These are phyloP conservation scores for Colletes collaris DNA, from an alignment of 2,888 invertebrate species.

Conservation along the genomic window DNA sequence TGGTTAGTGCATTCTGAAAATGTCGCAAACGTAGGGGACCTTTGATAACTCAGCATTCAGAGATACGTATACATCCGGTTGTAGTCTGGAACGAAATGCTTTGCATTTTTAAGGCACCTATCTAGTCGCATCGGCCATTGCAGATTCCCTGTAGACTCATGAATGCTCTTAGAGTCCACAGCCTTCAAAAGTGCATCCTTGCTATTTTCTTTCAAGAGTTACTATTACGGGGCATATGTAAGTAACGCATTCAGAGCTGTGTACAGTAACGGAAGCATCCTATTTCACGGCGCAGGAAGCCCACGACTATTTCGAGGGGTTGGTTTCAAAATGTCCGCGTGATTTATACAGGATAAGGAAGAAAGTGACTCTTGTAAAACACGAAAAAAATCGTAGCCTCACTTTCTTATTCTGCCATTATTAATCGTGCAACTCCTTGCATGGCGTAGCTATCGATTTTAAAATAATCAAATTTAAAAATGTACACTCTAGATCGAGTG, in stretches of 20 bases:
- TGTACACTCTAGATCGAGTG: too few species aligned
- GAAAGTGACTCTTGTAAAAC: too few species aligned
- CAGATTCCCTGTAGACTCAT: not conserved
- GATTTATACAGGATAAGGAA: too few species aligned
- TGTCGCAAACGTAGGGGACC: not conserved
- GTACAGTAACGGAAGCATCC: slow-evolving; percentile 23
- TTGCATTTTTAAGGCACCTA: not conserved
- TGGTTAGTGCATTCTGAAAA: too few species aligned
- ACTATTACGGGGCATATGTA: slow-evolving; percentile 50
- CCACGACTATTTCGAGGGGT: slow-evolving; percentile 17
- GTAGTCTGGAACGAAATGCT: slow-evolving; percentile 16
- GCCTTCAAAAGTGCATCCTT: slow-evolving; percentile 32
- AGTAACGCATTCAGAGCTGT: slow-evolving; percentile 44
- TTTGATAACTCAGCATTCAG: slow-evolving; percentile 12
- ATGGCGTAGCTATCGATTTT: too few species aligned
- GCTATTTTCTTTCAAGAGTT: slow-evolving; percentile 41
- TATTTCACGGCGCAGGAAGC: slow-evolving; percentile 25
- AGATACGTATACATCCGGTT: slow-evolving; percentile 14
- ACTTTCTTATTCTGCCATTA: too few species aligned
- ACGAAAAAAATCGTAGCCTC: too few species aligned
- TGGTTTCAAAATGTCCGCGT: slow-evolving; percentile 3
- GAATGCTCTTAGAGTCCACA: slow-evolving; percentile 20
- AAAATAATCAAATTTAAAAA: too few species aligned
- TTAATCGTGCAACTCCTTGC: too few species aligned
- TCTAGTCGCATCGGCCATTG: slow-evolving; percentile 11